Percentiles rank a stretch among this genome's conserved stretches.
Conservation (phyloP, 2,888 invertebrate genomes). For the Cremastinae sp. region DNA sequence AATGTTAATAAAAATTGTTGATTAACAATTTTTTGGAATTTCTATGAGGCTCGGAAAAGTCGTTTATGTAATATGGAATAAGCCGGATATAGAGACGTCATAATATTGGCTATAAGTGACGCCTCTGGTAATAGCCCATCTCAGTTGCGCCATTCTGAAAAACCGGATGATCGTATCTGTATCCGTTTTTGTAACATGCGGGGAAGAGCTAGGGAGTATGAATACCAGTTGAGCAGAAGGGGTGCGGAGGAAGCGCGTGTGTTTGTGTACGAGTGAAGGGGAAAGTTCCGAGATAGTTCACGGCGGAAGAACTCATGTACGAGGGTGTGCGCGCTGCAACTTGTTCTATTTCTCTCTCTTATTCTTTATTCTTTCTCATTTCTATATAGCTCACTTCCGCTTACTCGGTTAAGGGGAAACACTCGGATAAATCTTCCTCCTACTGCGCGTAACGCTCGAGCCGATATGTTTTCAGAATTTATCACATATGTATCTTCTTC, state of each 20-base stretch:
- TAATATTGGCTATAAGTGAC: constrained; percentile 75
- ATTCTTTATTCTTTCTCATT: constrained; percentile 60
- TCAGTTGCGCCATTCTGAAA: constrained; percentile 56
- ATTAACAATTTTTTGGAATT: constrained; percentile 53
- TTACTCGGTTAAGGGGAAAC: constrained; percentile 62
- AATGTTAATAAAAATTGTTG: constrained; percentile 23
- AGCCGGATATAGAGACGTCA: constrained; percentile 75
- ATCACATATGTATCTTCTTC: too few relatives aligned
- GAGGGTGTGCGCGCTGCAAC: constrained; percentile 67
- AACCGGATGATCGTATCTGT: constrained; percentile 41
- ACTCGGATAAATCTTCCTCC: constrained; percentile 50
- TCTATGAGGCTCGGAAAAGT: constrained; percentile 56
- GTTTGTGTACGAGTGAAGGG: constrained; percentile 34
- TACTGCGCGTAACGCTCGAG: constrained; percentile 52
- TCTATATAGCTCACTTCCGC: constrained; percentile 68
- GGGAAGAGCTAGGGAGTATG: constrained; percentile 11
- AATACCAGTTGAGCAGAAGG: constrained; percentile 7
- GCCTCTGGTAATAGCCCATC: constrained; percentile 69
- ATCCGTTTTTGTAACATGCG: not conserved
- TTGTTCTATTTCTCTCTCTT: constrained; percentile 65
- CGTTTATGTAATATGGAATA: constrained; percentile 16
- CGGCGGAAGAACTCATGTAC: constrained; percentile 71
- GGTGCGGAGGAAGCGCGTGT: constrained; percentile 40
- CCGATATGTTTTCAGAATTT: constrained; percentile 49
- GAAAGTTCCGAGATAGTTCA: constrained; percentile 63